A percentile compares a stretch with the other conserved stretches of the same genome.
These are phyloP conservation scores for Emydoidea blandingii DNA, from an alignment of 2,797 vertebrate species.

Conservation along the genomic window DNA sequence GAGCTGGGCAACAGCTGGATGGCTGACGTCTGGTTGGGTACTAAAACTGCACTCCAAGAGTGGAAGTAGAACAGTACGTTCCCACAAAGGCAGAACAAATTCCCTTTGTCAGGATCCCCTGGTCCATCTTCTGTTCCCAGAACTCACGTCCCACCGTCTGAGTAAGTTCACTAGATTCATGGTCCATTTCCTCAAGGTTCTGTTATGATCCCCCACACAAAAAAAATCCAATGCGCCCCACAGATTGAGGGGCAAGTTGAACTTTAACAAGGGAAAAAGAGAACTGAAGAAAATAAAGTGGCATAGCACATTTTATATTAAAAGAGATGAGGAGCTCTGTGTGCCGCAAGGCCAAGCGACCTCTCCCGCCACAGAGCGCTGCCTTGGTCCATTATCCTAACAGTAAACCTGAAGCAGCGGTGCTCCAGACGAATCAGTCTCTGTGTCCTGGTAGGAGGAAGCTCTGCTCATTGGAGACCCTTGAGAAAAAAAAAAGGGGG, in stretches of 20 bases:
- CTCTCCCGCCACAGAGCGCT: background rate
- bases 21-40: background rate
- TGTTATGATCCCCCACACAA: background rate
- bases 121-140: slow-evolving; percentile 48
- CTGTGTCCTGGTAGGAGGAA: slow-evolving; percentile 88
- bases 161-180: background rate
- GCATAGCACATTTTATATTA: background rate
- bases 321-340: background rate
- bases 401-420: slow-evolving; percentile 89
- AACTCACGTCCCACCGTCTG: slow-evolving; percentile 20
- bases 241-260: slow-evolving; percentile 26
- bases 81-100: background rate
- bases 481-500: slow-evolving; percentile 72
- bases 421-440: slow-evolving; percentile 92
- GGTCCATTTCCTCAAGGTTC: slow-evolving; percentile 30
- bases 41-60: background rate
- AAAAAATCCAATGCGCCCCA: slow-evolving; percentile 15
- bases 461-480: slow-evolving; percentile 85
- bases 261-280: slow-evolving; percentile 16
- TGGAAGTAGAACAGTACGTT: background rate
- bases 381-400: slow-evolving; percentile 64
- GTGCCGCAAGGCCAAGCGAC: background rate
- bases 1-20: slow-evolving; percentile 22
- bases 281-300: background rate
- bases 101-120: background rate